Conservation (phyloP, 2,888 invertebrate species). For the Leptarthrus brevirostris region DNA sequence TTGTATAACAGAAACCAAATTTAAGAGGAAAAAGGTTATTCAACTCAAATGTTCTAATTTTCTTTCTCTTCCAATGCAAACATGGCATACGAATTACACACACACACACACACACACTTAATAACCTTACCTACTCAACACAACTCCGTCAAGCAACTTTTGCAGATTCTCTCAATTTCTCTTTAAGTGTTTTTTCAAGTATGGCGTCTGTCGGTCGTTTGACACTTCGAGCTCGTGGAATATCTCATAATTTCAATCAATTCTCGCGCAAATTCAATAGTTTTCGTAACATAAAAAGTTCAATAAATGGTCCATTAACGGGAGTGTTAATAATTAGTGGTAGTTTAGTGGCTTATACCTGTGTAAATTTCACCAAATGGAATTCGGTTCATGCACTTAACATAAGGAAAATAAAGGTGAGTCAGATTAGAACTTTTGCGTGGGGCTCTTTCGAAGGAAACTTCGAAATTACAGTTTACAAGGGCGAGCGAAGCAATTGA, state of each 20-base stretch:
- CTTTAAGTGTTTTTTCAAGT: slow-evolving; percentile 56
- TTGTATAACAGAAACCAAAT: too few relatives aligned
- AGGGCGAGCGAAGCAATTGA: not conserved
- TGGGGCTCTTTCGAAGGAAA: too few relatives aligned
- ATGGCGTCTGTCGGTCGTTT: slow-evolving; percentile 62
- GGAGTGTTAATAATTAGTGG: slow-evolving; percentile 65
- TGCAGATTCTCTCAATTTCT: too few relatives aligned
- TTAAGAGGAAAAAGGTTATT: too few relatives aligned
- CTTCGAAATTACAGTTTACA: too few relatives aligned
- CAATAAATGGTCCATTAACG: slow-evolving; percentile 57
- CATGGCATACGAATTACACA: too few relatives aligned
- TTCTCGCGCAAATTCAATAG: slow-evolving; percentile 59
- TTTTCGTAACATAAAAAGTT: slow-evolving; percentile 56
- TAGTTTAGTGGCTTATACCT: slow-evolving; percentile 66
- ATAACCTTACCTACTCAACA: too few relatives aligned
- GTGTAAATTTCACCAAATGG: slow-evolving; percentile 65
- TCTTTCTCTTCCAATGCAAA: too few relatives aligned
- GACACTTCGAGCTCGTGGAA: slow-evolving; percentile 57
- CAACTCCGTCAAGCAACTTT: too few relatives aligned
- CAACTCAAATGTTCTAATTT: too few relatives aligned
- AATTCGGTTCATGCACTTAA: slow-evolving; percentile 69
- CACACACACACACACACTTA: too few relatives aligned
- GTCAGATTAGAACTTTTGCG: slow-evolving; percentile 55
- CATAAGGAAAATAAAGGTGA: slow-evolving; percentile 67
- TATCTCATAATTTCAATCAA: slow-evolving; percentile 59